Conservation (phyloP, 1,140 invertebrate species). For the Hycleus cichorii region DNA sequence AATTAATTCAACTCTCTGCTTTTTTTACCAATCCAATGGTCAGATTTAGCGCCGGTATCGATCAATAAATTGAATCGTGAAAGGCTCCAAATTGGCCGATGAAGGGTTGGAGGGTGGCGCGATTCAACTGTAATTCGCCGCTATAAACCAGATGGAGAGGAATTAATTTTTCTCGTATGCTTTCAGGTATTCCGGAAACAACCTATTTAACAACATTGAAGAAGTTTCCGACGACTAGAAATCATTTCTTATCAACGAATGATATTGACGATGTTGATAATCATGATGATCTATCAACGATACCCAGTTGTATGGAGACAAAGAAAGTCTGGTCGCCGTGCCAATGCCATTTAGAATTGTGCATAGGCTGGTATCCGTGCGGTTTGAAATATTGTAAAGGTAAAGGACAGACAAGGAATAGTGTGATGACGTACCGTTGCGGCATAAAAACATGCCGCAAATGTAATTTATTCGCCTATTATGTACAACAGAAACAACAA, state of each 20-base stretch:
- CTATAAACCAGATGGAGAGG: no score
- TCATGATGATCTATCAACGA: conserved; percentile 28
- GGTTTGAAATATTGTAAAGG: conserved; percentile 90
- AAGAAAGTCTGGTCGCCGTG: conserved; percentile 63
- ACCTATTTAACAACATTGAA: conserved; percentile 45
- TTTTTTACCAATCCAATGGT: no score
- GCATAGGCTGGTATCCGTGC: conserved; percentile 86
- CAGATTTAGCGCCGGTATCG: no score
- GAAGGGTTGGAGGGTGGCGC: no score
- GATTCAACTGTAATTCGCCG: no score
- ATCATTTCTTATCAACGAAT: conserved; percentile 34
- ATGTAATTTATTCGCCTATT: conserved; percentile 80
- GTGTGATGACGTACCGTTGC: conserved; percentile 67
- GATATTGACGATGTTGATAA: conserved; percentile 36
- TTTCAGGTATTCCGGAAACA: conserved; percentile 53
- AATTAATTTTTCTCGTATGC: neutral
- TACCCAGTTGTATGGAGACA: conserved; percentile 53
- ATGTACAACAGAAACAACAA: conserved; percentile 70
- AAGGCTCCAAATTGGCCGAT: no score
- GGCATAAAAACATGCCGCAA: conserved; percentile 92
- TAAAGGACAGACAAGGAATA: conserved; percentile 51
- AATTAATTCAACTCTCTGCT: no score
- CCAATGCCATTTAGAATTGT: conserved; percentile 73
- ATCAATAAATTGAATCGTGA: no score
- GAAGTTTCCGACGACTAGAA: conserved; percentile 46